Evolutionary conservation across 2,797 vertebrate species (phyloP), one percentile per base, ranked within the genome.

Genomic region (Onychomys torridus): DNA sequence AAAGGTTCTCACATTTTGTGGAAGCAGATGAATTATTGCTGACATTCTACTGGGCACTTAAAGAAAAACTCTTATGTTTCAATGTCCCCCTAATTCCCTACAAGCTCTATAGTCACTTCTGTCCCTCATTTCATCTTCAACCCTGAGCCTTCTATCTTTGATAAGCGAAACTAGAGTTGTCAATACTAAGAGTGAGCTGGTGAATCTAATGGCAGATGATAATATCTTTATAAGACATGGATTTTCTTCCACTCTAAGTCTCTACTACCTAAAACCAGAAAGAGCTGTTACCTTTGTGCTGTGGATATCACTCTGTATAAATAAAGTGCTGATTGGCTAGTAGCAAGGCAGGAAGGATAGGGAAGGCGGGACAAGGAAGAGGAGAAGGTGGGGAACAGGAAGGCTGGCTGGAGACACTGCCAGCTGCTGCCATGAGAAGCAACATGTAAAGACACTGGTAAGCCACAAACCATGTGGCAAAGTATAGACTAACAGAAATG

Each of bases 11-110:
- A 5, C 21, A 57, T 34, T 21, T 90, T 96, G 27, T 37, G 21
- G 84, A 96, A 63, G 57, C 79, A 71, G 0, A 0, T 89, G 90
- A 95, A 93, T 40, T 94, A 77, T 95, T 97, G 97, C 40, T 84
- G 17, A 77, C 6, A 37, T 81, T 73, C 0, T 52, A 63, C 7
- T 89, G 61, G 3, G 94, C 78, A 84, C 65, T 85, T 0, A 55
- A 94, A 91, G 89, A 55, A 94, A 94, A 95, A 59, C 19, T 65
- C 10, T 19, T 16, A 0, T 1, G 1, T 90, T 21, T 8, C 49
- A 32, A 5, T 55, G 52, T 3, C 2, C 63, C 6, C 2, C 4
- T 29, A 2, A 83, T 8, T 61, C 4, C 32, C 12, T 2, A 6
- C 2, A 23, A 65, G 2, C 10, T 5, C 11, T 29, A 19, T 21